These are phyloP conservation scores for Phrynocephalus guinanensis DNA, from an alignment of 2,797 vertebrate genomes.

Conservation along the genomic window DNA sequence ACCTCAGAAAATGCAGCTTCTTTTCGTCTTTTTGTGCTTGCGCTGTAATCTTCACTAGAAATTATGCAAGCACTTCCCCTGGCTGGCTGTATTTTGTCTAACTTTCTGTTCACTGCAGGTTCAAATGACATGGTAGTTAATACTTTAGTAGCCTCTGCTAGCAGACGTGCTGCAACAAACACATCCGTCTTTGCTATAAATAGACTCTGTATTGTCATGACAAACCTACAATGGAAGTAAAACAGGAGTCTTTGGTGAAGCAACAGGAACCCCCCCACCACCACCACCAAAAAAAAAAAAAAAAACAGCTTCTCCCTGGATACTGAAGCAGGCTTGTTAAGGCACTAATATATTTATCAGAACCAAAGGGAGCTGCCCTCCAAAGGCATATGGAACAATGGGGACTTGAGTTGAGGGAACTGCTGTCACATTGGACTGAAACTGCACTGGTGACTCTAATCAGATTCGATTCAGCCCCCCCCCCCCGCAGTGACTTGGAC, in stretches of 20 bases:
- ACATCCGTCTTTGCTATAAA: constrained; percentile 3
- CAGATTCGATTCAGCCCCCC: too few relatives aligned
- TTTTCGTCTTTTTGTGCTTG: background rate
- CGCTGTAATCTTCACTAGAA: accelerated
- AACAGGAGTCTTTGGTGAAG: background rate
- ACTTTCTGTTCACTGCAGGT: background rate
- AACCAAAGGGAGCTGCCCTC: too few relatives aligned
- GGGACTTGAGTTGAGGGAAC: too few relatives aligned
- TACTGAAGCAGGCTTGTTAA: background rate
- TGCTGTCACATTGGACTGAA: too few relatives aligned
- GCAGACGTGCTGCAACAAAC: background rate
- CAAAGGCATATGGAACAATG: background rate
- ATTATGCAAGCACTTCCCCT: too few relatives aligned
- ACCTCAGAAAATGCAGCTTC: background rate
- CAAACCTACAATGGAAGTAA: background rate
- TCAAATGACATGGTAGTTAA: background rate
- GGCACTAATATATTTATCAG: background rate
- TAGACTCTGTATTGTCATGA: background rate
- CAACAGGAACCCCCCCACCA: background rate
- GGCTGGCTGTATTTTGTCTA: background rate
- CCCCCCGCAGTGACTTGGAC: too few relatives aligned
- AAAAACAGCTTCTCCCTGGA: background rate
- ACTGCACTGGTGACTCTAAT: too few relatives aligned
- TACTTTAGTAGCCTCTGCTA: background rate
- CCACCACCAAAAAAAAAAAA: too few relatives aligned